Evolutionary conservation across 2,113 vertebrate genomes (phyloP), one percentile per base, ranked within the genome.

Genomic region (Labrus mixtus): DNA sequence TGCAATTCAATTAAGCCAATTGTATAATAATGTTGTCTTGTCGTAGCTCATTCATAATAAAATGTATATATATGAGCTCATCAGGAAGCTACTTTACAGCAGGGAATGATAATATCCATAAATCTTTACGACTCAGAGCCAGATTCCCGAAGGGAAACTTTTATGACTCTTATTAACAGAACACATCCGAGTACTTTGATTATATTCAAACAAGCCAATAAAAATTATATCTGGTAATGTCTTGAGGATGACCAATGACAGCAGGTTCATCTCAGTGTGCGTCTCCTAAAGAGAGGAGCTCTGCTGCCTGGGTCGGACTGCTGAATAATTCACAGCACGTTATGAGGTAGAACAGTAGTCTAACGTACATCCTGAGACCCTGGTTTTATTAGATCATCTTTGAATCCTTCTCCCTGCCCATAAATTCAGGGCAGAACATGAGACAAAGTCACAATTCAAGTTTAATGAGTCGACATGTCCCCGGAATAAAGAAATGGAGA

Each of bases 381-480:
- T 54, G 25, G 20, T 87, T 88, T 88, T 64, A 90, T 81, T 70
- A 82, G 79, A 77, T 79, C 39, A 73, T 79, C 72, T 88, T 55
- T 80, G 68, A 81, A 83, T 78, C 67, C 70, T 23, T 48, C 62
- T 74, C 81, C 53, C 61, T 45, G 70, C 58, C 62, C 63, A 86
- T 87, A 73, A 78, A 83, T 88, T 73, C 58, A 54, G 22, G 70
- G 70, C 19, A 7, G 15, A 84, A 76, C 23, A 48, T 56, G 72
- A 85, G 78, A 81, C 59, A 73, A 86, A 70, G 77, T 84, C 68
- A 65, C 82, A 78, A 87, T 89, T 89, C 79, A 89, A 68, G 50
- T 88, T 91, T 87, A 85, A 90, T 88, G 82, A 91, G 88, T 70
- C n/a, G 59, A 85, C 78, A 79, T 84, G 78, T 88, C 82, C 85